Percentiles rank a stretch among this genome's conserved stretches.
Evolutionary conservation across 2,797 vertebrate species (phyloP).

Genomic region (Pseudopleuronectes americanus): DNA sequence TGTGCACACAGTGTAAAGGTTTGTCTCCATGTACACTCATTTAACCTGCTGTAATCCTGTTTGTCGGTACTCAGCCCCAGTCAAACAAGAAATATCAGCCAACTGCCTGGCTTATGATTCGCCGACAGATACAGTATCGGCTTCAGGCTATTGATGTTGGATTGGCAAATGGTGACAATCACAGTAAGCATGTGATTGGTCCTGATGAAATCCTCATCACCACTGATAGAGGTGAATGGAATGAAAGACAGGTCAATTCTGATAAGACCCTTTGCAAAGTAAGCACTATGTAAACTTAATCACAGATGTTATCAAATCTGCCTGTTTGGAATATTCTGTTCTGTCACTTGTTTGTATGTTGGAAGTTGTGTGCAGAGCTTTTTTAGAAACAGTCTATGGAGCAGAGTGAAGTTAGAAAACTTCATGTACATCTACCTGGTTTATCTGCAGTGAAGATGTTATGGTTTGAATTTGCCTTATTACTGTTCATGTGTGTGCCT

Average conservation of each 20-base stretch:
- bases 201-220: conserved; percentile 21
- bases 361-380: too few relatives aligned
- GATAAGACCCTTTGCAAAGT: neutral
- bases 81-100: conserved; percentile 21
- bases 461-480: too few relatives aligned
- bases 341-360: too few relatives aligned
- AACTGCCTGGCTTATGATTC: conserved; percentile 3
- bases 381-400: too few relatives aligned
- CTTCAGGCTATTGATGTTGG: neutral
- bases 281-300: too few relatives aligned
- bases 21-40: conserved; percentile 24
- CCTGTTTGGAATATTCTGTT: too few relatives aligned
- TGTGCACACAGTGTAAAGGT: conserved; percentile 40
- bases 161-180: conserved; percentile 19
- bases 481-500: too few relatives aligned
- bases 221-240: conserved; percentile 20
- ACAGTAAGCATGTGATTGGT: conserved; percentile 17
- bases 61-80: neutral
- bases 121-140: conserved; percentile 9
- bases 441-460: too few relatives aligned
- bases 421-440: too few relatives aligned
- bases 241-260: conserved; percentile 7
- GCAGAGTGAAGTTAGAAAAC: too few relatives aligned
- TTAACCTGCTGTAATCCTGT: conserved; percentile 20
- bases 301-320: too few relatives aligned